phyloP scores from a whole-genome alignment of 2,797 vertebrate species.

The Pachyuromys duprasi region DNA sequence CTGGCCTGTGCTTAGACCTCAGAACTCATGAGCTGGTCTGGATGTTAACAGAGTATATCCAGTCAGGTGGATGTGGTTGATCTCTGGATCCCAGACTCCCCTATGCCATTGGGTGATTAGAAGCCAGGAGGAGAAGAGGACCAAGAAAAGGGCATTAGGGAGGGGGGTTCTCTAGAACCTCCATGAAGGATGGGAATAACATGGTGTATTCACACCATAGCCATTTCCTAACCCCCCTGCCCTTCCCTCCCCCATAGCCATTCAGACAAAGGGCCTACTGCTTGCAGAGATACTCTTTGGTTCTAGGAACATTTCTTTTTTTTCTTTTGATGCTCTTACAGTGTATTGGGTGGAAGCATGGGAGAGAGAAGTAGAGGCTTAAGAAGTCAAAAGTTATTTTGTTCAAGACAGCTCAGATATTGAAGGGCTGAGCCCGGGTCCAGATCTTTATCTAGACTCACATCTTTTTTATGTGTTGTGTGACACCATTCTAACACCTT shows the following conservation, averaged over 20 bases:
- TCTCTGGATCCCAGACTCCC: background rate
- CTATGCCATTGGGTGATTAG: accelerated
- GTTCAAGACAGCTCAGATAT: too few relatives aligned
- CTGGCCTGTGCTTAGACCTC: background rate
- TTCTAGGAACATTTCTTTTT: background rate
- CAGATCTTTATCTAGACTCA: background rate
- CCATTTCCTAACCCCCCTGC: too few relatives aligned
- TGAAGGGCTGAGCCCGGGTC: background rate
- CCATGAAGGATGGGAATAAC: accelerated
- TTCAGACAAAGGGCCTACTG: background rate
- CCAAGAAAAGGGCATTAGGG: accelerated
- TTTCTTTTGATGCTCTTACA: background rate
- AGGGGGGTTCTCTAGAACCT: background rate
- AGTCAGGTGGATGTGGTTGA: background rate
- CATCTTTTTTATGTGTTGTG: background rate
- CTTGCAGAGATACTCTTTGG: background rate
- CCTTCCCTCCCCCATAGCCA: background rate
- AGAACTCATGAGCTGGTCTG: accelerated
- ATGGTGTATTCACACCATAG: accelerated
- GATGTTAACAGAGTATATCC: accelerated
- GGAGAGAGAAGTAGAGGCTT: accelerated
- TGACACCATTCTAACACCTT: background rate
- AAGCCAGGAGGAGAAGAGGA: accelerated
- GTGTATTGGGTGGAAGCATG: accelerated
- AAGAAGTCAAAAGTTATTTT: background rate